Evolutionary conservation across 2,113 vertebrate species (phyloP), one percentile per base, ranked within the genome.

Genomic region (Corythoichthys intestinalis): DNA sequence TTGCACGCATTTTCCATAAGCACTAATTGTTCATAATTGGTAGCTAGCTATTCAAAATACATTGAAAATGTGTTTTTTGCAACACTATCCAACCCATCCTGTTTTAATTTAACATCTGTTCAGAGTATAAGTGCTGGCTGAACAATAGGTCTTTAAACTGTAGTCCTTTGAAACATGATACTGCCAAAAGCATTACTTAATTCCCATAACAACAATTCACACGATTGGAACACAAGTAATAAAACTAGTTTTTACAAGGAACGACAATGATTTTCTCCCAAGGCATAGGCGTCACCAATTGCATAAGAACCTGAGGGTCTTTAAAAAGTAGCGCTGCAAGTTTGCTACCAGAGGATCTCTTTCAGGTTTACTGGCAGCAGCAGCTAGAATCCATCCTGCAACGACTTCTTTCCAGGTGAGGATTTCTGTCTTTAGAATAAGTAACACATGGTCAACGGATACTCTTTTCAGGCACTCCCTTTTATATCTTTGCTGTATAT

Each of bases 371-470:
- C 44, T 47, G 12, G 61, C 44, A 14, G 2, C 60, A 62, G 2
- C 60, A 62, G 34, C 34, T 37, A 9, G 1, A n/a, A n/a, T 20
- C 4, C 39, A 28, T 13, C 39, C 8, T 20, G 0, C 39, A 62
- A 62, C 17, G 2, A 44, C 4, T n/a, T 62, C 39, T 20, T 44
- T 3, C 12, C 69, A 61, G 66, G 79, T 78, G 20, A 81, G 64
- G 6, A 67, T 34, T 67, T 2, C 44, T 47, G 41, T 47, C 10
- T 4, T n/a, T 10, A 41, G 15, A 61, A 10, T 44, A 62, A 44
- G 2, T 44, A n/a, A 1, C 39, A 35, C 10, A 57, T 15, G 13
- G 13, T 50, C 12, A 10, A 34, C 10, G 20, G 4, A 5, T 1
- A 20, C 3, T 7, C 17, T n/a, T 20, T 53, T 53, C 17, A 53